Percentiles rank a stretch among this genome's conserved stretches.
phyloP scores from a whole-genome alignment of 53 echinoderm and acorn worm species.

The Crossaster papposus region DNA sequence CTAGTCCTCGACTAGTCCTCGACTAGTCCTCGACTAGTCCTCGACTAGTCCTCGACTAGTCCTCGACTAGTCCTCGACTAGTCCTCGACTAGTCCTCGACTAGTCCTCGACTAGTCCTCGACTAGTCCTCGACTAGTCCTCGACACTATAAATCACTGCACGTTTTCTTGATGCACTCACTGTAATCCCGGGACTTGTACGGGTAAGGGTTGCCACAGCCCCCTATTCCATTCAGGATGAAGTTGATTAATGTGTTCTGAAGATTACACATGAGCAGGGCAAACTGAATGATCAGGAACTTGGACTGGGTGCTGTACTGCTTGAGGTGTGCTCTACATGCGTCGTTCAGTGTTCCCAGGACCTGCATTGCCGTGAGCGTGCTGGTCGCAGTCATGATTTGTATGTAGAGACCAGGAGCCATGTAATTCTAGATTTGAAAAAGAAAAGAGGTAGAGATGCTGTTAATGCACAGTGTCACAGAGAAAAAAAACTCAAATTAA shows the following conservation, averaged over 20 bases:
- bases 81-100: no score
- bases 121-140: no score
- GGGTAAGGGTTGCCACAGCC: conserved; percentile 30
- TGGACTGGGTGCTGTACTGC: conserved; percentile 71
- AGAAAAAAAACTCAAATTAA: no score
- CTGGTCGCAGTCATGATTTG: conserved; percentile 57
- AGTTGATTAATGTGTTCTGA: conserved; percentile 68
- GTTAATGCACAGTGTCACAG: not conserved
- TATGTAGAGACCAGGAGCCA: conserved; percentile 39
- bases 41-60: no score
- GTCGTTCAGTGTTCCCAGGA: conserved; percentile 11
- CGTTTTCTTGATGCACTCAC: not conserved
- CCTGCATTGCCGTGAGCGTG: conserved; percentile 53
- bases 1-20: no score
- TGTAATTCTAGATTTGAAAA: conserved; percentile 10
- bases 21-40: no score
- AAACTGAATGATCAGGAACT: conserved; percentile 82
- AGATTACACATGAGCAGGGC: conserved; percentile 83
- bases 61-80: no score
- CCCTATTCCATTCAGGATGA: not conserved
- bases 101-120: no score
- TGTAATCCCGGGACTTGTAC: conserved; percentile 23
- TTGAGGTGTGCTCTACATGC: conserved; percentile 7
- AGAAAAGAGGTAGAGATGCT: not conserved
- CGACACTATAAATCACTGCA: no score